Evolutionary conservation across 2,113 vertebrate genomes (phyloP).

Genomic region (Willisornis vidua): DNA sequence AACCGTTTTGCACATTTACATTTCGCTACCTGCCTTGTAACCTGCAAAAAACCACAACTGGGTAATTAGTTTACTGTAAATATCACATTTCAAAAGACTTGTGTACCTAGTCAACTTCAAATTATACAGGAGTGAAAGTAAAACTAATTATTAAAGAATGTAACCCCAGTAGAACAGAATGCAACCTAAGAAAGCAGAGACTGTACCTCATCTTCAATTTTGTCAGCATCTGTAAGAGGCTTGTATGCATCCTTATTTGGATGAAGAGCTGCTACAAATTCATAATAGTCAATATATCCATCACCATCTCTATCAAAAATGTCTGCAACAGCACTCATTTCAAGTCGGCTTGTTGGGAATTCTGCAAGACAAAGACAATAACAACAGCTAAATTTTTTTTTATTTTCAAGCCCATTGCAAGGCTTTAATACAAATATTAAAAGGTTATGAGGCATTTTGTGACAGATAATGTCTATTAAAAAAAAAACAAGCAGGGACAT

Average conservation of each 20-base stretch:
- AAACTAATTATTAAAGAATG: background rate
- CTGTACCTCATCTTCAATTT: constrained; percentile 97
- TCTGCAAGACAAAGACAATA: constrained; percentile 70
- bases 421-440: background rate
- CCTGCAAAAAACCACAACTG: constrained; percentile 73
- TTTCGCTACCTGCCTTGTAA: constrained; percentile 97
- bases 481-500: background rate
- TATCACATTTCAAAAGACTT: background rate
- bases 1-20: constrained; percentile 99
- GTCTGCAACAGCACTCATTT: constrained; percentile 99
- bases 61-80: background rate
- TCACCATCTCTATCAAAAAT: constrained; percentile 98
- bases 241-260: constrained; percentile 99
- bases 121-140: background rate
- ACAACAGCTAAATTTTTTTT: background rate
- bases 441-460: background rate
- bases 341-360: constrained; percentile 95
- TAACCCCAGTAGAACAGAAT: background rate
- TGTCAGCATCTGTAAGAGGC: constrained; percentile 95
- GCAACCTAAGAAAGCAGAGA: background rate
- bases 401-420: background rate
- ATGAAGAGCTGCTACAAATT: constrained; percentile 97
- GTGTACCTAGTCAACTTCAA: background rate
- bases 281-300: constrained; percentile 98
- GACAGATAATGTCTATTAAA: background rate